Evolutionary conservation across 2,888 invertebrate genomes (phyloP).

Genomic region (Boloria euphrosyne): DNA sequence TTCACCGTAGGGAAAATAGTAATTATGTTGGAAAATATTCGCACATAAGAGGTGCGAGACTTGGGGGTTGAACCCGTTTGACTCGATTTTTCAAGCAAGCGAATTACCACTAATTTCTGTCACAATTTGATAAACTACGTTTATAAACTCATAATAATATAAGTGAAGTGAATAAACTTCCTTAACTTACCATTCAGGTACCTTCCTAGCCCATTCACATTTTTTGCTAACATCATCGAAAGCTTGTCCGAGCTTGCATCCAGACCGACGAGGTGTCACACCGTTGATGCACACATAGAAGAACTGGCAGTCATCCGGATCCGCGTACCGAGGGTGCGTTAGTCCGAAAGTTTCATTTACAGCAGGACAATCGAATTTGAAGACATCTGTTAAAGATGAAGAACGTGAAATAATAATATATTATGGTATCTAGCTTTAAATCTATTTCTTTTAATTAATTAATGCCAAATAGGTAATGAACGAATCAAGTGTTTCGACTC

Average conservation of each 20-base stretch:
- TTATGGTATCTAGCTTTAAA: too few relatives aligned
- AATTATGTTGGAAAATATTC: too few relatives aligned
- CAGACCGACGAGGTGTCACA: constrained; percentile 90
- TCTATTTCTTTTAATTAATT: not conserved
- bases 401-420: not conserved
- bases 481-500: not conserved
- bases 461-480: not conserved
- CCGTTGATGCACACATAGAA: constrained; percentile 97
- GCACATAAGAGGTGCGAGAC: too few relatives aligned
- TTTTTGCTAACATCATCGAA: constrained; percentile 90
- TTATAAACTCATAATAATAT: not conserved
- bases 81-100: too few relatives aligned
- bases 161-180: not conserved
- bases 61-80: too few relatives aligned
- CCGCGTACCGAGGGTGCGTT: constrained; percentile 93
- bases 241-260: constrained; percentile 94
- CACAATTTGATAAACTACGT: too few relatives aligned
- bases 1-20: too few relatives aligned
- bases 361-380: constrained; percentile 91
- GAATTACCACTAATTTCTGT: too few relatives aligned
- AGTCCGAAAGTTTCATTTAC: constrained; percentile 87
- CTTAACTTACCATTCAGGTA: constrained; percentile 91
- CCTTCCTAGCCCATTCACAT: constrained; percentile 93
- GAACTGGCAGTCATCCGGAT: constrained; percentile 94
- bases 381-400: constrained; percentile 83